phyloP scores from a whole-genome alignment of 2,888 invertebrate genomes.

The Agonopterix arenella region DNA sequence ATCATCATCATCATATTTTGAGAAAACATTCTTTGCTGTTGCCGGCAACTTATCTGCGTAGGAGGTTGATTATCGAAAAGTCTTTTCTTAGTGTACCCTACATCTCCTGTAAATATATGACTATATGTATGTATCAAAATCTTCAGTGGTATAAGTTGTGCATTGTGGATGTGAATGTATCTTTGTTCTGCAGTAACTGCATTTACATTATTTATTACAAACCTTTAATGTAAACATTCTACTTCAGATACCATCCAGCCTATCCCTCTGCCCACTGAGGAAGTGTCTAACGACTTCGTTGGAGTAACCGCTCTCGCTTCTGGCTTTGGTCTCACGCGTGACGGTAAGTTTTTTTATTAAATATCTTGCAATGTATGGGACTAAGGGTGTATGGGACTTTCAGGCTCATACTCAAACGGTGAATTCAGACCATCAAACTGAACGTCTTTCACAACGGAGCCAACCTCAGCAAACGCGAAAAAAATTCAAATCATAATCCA shows the following conservation, averaged over 20 bases:
- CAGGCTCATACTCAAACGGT: neutral
- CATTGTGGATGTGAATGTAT: neutral
- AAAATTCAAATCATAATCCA: neutral
- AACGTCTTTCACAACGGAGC: neutral
- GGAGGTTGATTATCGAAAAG: neutral
- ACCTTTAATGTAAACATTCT: neutral
- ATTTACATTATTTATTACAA: neutral
- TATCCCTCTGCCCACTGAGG: conserved; percentile 28
- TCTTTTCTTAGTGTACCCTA: too few relatives aligned
- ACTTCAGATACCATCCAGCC: conserved; percentile 23
- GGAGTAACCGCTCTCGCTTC: conserved; percentile 35
- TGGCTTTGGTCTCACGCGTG: conserved; percentile 37
- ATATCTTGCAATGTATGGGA: neutral
- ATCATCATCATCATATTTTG: too few relatives aligned
- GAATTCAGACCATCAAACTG: neutral
- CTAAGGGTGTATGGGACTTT: neutral
- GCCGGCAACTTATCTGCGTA: neutral
- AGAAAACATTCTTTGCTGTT: neutral
- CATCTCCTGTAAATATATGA: too few relatives aligned
- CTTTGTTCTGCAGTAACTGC: neutral
- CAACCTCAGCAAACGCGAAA: neutral
- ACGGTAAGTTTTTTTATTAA: conserved; percentile 18
- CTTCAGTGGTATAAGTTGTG: too few relatives aligned
- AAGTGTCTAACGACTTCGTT: conserved; percentile 23
- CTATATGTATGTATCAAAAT: too few relatives aligned